A percentile compares a stretch with the other conserved stretches of the same genome.
These are phyloP conservation scores for Cryptosula pallasiana DNA, from an alignment of 2,888 invertebrate species.

Conservation along the genomic window DNA sequence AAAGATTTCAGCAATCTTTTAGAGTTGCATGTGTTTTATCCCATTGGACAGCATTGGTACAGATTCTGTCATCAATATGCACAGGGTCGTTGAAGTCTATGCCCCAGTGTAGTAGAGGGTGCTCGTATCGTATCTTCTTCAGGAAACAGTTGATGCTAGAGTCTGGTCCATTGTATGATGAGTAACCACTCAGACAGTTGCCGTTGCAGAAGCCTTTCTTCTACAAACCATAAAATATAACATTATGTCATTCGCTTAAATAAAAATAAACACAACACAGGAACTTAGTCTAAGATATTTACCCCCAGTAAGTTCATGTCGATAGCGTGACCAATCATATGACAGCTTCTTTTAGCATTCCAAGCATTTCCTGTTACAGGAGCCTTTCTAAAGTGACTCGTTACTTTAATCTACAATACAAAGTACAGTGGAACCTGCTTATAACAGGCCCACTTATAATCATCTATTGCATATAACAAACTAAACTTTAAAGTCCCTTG, in stretches of 20 bases:
- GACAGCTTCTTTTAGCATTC: conserved; percentile 22
- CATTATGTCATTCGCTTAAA: no score
- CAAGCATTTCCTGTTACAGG: conserved; percentile 8
- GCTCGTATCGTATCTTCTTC: conserved; percentile 14
- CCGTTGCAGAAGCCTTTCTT: conserved; percentile 14
- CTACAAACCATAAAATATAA: not conserved
- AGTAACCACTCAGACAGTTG: conserved; percentile 13
- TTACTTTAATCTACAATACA: not conserved
- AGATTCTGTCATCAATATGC: conserved; percentile 18
- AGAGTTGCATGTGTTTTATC: not conserved
- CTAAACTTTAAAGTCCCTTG: no score
- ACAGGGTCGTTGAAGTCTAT: conserved; percentile 23
- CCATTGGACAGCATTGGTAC: not conserved
- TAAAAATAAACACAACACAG: no score
- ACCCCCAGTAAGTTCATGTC: conserved; percentile 16
- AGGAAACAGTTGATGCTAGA: conserved; percentile 17
- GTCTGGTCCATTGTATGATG: not conserved
- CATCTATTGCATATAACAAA: no score
- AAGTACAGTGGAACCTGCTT: no score
- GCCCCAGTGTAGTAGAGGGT: conserved; percentile 15
- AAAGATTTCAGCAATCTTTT: not conserved
- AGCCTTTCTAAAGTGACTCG: conserved; percentile 9
- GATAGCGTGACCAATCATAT: conserved; percentile 23
- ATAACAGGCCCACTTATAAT: no score
- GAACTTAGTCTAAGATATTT: no score